Evolutionary conservation across 2,113 vertebrate species (phyloP), one percentile per base, ranked within the genome.

Genomic region (Corapipo altera): DNA sequence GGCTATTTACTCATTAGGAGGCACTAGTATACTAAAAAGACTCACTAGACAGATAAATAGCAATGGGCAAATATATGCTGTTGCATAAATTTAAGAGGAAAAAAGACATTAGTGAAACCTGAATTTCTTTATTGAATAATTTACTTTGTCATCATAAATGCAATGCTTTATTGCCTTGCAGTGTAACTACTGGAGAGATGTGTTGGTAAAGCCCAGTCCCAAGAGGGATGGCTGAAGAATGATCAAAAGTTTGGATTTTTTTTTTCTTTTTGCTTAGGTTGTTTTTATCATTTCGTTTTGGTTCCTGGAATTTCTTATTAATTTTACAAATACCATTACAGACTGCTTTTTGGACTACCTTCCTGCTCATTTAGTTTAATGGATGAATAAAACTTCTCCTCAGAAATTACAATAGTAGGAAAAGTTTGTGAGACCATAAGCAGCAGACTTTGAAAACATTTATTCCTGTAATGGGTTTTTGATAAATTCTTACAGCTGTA

Each of bases 121-220:
- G 66, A 93, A 91, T 91, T 94, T 91, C 85, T 94, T 95, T 96
- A 94, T 62, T 96, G 89, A 96, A 96, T 97, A 94, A 96, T 97
- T 97, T 96, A 97, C 95, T 94, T 91, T 96, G 91, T 91, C 87
- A 88, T 96, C 58, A 73, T 80, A 88, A 97, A 93, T 77, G 62
- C 75, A 89, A 70, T 79, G 35, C 49, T 85, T 5, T 69, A 75
- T 85, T 94, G 91, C 89, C 87, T 96, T 86, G 52, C 73, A 94
- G 78, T 88, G 62, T 57, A 91, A 95, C 71, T 88, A 62, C 78
- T 93, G 32, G 33, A 93, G 49, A 94, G 64, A 85, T 76, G 41
- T 73, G 54, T 94, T 94, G 51, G 46, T 93, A 79, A 88, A 91
- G 71, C 51, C 87, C 77, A 74, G 23, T 91, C 95, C 37, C 93